Conservation (phyloP, 2,113 vertebrate species). For the Brachyhypopomus gauderio region DNA sequence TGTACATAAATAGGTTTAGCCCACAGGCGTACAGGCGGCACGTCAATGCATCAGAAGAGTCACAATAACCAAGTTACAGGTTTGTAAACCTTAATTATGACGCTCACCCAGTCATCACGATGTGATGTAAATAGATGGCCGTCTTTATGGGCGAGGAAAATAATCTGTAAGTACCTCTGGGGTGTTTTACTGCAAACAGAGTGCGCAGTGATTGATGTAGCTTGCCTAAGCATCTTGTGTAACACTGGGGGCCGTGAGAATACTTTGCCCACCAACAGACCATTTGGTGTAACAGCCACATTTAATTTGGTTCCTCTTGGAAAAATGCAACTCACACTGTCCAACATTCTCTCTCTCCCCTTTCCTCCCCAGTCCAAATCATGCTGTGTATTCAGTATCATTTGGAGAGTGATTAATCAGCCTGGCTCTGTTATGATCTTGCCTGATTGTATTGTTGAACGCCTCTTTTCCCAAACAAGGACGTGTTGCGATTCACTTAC, state of each 20-base stretch:
- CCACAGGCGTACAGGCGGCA: neutral
- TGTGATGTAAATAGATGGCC: slow-evolving; percentile 25
- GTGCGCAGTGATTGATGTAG: slow-evolving; percentile 25
- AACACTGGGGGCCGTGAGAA: neutral
- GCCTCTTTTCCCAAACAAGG: slow-evolving; percentile 31
- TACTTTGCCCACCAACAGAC: neutral
- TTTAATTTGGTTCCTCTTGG: neutral
- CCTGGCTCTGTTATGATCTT: slow-evolving; percentile 56
- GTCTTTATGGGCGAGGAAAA: slow-evolving; percentile 21
- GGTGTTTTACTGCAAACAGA: neutral
- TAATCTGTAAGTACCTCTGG: slow-evolving; percentile 25
- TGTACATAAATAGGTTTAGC: slow-evolving; percentile 31
- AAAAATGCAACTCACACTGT: neutral
- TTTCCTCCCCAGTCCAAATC: slow-evolving; percentile 7
- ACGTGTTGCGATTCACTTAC: slow-evolving; percentile 41
- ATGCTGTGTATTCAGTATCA: slow-evolving; percentile 47
- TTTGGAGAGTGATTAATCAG: slow-evolving; percentile 60
- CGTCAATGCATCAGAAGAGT: slow-evolving; percentile 41
- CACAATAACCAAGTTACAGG: slow-evolving; percentile 38
- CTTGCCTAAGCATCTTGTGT: neutral
- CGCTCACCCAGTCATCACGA: slow-evolving; percentile 6
- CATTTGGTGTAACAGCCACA: neutral
- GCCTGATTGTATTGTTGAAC: slow-evolving; percentile 55
- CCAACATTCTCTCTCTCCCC: neutral
- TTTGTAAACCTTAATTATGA: slow-evolving; percentile 40